Base-by-base conservation (phyloP, 2,113 vertebrate genomes). In the Spizaetus ornatus region DNA sequence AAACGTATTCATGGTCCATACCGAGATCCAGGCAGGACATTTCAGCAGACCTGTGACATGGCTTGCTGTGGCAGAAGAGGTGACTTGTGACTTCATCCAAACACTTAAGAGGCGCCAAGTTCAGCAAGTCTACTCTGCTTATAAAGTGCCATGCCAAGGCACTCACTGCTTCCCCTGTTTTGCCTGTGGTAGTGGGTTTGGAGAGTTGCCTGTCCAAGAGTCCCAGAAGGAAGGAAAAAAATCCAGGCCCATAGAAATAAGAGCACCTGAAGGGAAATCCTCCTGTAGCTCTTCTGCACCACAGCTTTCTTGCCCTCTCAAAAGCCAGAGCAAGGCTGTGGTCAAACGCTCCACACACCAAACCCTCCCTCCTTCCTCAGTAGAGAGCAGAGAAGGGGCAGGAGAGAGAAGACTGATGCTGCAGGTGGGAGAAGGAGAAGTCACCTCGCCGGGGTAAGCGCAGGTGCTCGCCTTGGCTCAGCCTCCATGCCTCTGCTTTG, bases 1-100 rank as follows among this genome's bases (percentile, higher is more conserved):
- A n/a, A 59, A 9, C 1, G 1, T 16, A 2, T 19, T 20, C 13
- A 0, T 7, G 63, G 34, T 7, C 9, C 34, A 3, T 7, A 6
- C 20, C 0, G 2, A 59, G 31, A 34, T 8, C 31, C 17, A 4
- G 42, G 20, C 0, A 2, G 53, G 34, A 61, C 9, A 6, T 23
- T 66, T 21, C n/a, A 25, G n/a, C 40, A 48, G 52, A 48, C 11
- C 25, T 1, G 1, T 14, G 4, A 4, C 63, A 10, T 1, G 3
- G 31, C 40, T 43, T 42, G 38, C 18, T 38, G 26, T 7, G 59
- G 48, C 23, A n/a, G 17, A 32, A 31, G 62, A 32, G 10, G 34
- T 36, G 55, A 63, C 48, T 32, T 3, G 3, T 56, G 61, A n/a
- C 61, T 69, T 59, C 1, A 1, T 32, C 48, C 73, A 40, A 26